phyloP scores from a whole-genome alignment of 2,797 vertebrate species.

The Staurois parvus region DNA sequence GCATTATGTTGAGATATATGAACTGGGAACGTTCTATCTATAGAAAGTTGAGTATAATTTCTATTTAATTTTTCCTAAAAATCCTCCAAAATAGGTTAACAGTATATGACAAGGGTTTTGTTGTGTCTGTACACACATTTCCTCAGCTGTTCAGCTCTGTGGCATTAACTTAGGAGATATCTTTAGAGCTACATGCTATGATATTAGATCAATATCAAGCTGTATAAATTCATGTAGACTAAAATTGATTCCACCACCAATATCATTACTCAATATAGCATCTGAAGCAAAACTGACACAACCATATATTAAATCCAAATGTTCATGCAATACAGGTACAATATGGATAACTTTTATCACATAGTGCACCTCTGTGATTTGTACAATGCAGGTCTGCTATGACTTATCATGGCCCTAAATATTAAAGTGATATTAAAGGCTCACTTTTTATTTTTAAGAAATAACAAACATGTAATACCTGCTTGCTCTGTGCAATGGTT shows the following conservation, averaged over 20 bases:
- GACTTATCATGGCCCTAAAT: not conserved
- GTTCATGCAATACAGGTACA: not conserved
- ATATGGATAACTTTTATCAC: not conserved
- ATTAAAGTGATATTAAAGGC: too few species aligned
- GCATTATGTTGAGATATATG: too few species aligned
- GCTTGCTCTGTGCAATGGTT: too few species aligned
- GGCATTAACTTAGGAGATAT: not conserved
- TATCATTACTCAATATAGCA: not conserved
- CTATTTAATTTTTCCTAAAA: too few species aligned
- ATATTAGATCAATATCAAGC: not conserved
- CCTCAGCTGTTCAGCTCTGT: not conserved
- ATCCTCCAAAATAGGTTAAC: too few species aligned
- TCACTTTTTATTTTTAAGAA: too few species aligned
- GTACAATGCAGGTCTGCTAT: not conserved
- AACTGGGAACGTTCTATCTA: too few species aligned
- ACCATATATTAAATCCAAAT: not conserved
- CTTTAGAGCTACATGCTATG: not conserved
- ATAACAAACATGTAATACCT: too few species aligned
- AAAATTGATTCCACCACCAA: not conserved
- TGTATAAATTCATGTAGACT: not conserved
- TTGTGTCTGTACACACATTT: not conserved
- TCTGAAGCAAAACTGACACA: not conserved
- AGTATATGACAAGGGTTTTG: not conserved
- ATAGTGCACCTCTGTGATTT: not conserved
- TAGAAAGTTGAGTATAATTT: too few species aligned